Conservation (phyloP, 2,797 vertebrate genomes). For the Anguilla anguilla region DNA sequence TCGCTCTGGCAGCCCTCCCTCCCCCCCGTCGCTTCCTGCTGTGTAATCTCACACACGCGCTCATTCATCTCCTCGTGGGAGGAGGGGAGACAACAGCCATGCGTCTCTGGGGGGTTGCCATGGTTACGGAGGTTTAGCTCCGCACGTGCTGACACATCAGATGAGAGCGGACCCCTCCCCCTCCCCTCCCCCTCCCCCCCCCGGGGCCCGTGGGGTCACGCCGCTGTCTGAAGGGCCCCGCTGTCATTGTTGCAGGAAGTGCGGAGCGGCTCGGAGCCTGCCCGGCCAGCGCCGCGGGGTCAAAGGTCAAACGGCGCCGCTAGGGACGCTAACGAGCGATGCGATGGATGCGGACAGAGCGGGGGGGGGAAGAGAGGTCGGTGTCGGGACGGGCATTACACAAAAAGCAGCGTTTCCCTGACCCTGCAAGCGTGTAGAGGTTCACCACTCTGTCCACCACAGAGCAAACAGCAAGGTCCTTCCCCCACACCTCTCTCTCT, state of each 20-base stretch:
- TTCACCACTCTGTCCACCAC: neutral
- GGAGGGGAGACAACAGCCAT: neutral
- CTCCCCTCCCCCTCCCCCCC: constrained; percentile 10
- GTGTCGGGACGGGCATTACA: no score
- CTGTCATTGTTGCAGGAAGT: constrained; percentile 66
- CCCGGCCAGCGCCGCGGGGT: neutral
- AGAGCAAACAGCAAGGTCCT: neutral
- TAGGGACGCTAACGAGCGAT: constrained; percentile 22
- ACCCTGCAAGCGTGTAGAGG: no score
- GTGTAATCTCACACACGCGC: constrained; percentile 1
- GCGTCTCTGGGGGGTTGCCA: constrained; percentile 36
- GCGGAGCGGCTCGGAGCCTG: constrained; percentile 49
- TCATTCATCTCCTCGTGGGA: constrained; percentile 13
- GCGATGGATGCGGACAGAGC: neutral
- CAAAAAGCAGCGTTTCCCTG: no score
- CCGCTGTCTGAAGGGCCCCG: constrained; percentile 64
- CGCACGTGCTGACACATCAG: constrained; percentile 13
- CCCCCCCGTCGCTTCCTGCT: neutral
- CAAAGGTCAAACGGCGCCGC: constrained; percentile 39
- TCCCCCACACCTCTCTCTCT: neutral
- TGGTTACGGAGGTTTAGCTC: constrained; percentile 50
- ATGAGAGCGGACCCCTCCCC: constrained; percentile 45
- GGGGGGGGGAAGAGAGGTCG: neutral
- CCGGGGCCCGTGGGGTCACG: constrained; percentile 64
- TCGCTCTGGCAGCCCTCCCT: neutral